Conservation (phyloP, 2,797 vertebrate species). For the Echeneis naucrates region DNA sequence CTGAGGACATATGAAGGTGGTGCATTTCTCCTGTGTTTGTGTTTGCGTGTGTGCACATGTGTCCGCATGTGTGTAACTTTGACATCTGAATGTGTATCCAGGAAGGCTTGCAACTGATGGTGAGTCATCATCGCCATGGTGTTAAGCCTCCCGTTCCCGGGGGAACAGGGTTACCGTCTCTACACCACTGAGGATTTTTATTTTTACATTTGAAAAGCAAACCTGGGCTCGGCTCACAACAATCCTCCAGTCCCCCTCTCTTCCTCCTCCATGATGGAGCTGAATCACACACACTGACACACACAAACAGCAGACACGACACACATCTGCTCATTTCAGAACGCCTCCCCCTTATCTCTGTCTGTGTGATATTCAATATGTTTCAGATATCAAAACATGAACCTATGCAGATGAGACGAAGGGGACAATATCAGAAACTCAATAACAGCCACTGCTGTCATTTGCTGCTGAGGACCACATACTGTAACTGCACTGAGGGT, state of each 20-base stretch:
- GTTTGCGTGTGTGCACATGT: conserved; percentile 1
- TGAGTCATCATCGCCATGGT: conserved; percentile 80
- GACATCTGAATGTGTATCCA: conserved; percentile 72
- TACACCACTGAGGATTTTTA: conserved; percentile 74
- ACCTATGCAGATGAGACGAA: conserved; percentile 78
- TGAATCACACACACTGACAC: conserved; percentile 48
- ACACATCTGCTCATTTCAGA: conserved; percentile 66
- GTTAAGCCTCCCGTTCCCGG: conserved; percentile 75
- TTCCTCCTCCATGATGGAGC: conserved; percentile 48
- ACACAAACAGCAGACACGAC: conserved; percentile 37
- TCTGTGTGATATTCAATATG: conserved; percentile 78
- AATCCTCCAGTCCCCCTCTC: conserved; percentile 62
- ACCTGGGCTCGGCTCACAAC: conserved; percentile 61
- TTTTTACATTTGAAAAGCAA: conserved; percentile 84
- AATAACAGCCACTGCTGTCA: conserved; percentile 50
- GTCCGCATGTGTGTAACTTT: conserved; percentile 46
- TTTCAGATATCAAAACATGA: conserved; percentile 73
- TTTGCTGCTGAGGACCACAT: conserved; percentile 23
- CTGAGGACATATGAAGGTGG: conserved; percentile 21
- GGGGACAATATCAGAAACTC: conserved; percentile 62
- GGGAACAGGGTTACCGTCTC: conserved; percentile 77
- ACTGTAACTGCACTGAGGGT: neutral
- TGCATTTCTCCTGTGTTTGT: conserved; percentile 33
- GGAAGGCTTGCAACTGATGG: conserved; percentile 58
- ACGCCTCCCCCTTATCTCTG: conserved; percentile 72